Percentiles rank a stretch among this genome's conserved stretches.
phyloP scores from a whole-genome alignment of 2,113 vertebrate species.

The Martes martes region DNA sequence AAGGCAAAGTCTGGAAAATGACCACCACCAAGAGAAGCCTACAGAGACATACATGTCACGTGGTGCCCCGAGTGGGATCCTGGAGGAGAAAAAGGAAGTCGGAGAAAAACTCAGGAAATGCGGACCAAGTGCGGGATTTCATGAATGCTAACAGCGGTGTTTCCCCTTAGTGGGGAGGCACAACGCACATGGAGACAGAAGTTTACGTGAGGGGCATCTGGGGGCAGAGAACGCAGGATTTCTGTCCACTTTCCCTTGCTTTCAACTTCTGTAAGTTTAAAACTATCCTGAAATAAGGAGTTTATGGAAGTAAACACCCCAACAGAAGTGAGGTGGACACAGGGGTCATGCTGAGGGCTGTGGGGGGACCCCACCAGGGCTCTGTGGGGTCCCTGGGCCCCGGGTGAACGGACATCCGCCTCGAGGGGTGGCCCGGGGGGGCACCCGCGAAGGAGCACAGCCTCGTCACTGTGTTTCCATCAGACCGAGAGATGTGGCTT shows the following conservation, averaged over 20 bases:
- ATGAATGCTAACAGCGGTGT: neutral
- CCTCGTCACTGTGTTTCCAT: neutral
- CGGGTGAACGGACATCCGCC: neutral
- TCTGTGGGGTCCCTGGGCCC: neutral
- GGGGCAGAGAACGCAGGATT: neutral
- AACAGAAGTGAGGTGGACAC: neutral
- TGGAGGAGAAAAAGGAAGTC: neutral
- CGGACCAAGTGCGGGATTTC: neutral
- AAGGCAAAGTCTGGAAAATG: neutral
- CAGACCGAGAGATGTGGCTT: neutral
- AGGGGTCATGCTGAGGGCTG: neutral
- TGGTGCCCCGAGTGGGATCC: neutral
- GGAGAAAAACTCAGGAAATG: neutral
- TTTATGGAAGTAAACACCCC: neutral
- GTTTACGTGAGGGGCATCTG: neutral
- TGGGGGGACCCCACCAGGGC: neutral
- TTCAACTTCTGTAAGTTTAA: neutral
- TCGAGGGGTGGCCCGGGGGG: neutral
- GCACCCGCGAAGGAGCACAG: neutral
- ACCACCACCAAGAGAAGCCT: neutral
- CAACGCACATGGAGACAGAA: neutral
- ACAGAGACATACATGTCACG: neutral
- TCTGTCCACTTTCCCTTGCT: neutral
- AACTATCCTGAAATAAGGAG: neutral
- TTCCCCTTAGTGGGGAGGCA: neutral